Base-by-base conservation (phyloP, 2,797 vertebrate species). In the Pachyuromys duprasi region DNA sequence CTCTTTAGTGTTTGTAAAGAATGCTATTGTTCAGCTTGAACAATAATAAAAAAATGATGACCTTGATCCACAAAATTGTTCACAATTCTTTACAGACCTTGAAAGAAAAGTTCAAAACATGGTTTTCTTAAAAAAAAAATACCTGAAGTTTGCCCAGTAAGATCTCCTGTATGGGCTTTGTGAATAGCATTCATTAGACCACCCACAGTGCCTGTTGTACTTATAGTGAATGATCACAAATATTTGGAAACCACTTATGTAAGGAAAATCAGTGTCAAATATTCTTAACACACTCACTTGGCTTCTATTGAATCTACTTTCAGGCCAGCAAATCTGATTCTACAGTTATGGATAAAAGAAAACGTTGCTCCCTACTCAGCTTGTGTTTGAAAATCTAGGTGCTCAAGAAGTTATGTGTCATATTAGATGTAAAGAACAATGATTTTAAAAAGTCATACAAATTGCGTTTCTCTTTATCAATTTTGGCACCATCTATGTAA, bases 101-200 rank as follows among this genome's bases (percentile, higher is more conserved):
- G 49, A 49, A 9, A 49, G 49, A 49, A 49, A 49, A 49, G 49
- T 49, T 49, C 20, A 62, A 95, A 94, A 86, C 70, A 89, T 17
- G 9, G 39, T 70, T 87, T 89, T 84, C 18, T 88, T 87, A 83
- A 95, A 92, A 96, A 83, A 83, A 95, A 92, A 96, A 83, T 89
- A 91, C 76, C 14, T 88, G 39, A 89, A 24, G 5, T 91, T 53
- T 86, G 28, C 94, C 89, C 81, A 49, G 13, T 75, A 91, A 90
- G 33, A 74, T 6, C 8, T 84, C 33, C 49, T 65, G 67, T 39
- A 55, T 2, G 53, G 39, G 7, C 13, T 67, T 87, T 93, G 87
- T 20, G 80, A 92, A 80, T 89, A 53, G 20, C 18, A 42, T 87
- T 83, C 82, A 28, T 91, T 69, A 93, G 33, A 33, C 12, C 45